phyloP scores from a whole-genome alignment of 1,140 invertebrate species.

The Tetragnatha versicolor region DNA sequence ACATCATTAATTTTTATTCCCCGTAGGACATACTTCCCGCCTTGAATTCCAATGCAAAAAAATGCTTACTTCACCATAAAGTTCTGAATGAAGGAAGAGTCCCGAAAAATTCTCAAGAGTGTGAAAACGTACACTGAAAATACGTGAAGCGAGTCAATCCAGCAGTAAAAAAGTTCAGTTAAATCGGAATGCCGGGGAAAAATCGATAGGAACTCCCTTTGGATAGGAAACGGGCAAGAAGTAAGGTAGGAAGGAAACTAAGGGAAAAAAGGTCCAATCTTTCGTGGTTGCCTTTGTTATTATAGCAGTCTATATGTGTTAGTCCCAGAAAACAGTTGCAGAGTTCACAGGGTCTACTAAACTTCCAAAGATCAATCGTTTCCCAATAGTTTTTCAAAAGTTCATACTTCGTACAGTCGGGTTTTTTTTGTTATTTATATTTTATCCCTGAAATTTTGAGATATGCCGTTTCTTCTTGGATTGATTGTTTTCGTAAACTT shows the following conservation, averaged over 20 bases:
- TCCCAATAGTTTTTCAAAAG: conserved; percentile 39
- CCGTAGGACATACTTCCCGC: too few species aligned
- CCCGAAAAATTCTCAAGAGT: too few species aligned
- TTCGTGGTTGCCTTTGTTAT: conserved; percentile 18
- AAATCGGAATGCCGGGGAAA: too few species aligned
- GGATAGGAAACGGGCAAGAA: not conserved
- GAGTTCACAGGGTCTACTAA: conserved; percentile 5
- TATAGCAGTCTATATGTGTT: conserved; percentile 29
- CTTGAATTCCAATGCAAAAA: too few species aligned
- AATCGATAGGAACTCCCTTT: not conserved
- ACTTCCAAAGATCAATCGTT: conserved; percentile 33
- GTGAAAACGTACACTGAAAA: too few species aligned
- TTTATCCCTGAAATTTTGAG: not conserved
- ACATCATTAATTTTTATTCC: too few species aligned
- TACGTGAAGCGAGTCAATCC: too few species aligned
- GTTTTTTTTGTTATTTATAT: not conserved
- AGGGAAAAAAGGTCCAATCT: not conserved
- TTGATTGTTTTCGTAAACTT: not conserved
- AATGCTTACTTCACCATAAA: too few species aligned
- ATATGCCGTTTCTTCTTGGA: not conserved
- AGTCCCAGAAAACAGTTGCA: conserved; percentile 37
- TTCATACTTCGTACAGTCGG: conserved; percentile 1
- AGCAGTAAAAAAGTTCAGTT: too few species aligned
- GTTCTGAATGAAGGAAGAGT: too few species aligned
- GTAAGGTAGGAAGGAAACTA: not conserved